Evolutionary conservation across 2,113 vertebrate species (phyloP), one percentile per base, ranked within the genome.

Genomic region (Microcebus griseorufus): DNA sequence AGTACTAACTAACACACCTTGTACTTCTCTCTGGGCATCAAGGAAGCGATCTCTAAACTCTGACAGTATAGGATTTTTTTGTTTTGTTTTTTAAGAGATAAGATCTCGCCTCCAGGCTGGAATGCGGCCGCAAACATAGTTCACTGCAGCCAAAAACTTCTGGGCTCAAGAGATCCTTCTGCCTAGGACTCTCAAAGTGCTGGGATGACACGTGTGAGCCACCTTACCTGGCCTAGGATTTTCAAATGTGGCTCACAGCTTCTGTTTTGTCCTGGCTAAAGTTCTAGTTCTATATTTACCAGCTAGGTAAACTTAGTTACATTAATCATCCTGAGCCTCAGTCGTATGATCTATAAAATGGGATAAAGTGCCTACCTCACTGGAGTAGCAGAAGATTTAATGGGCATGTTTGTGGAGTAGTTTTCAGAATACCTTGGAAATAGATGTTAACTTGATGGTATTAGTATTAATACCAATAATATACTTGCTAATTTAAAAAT

Each of bases 391-490:
- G 55, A 90, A 37, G 42, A 84, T 34, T 86, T 89, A 96, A 39
- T 93, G 62, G 81, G 53, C 85, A 75, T 37, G 17, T 81, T 29
- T 86, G 39, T 90, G 67, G 94, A 88, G 64, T 42, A 65, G 17
- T 92, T 85, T 94, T 92, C 94, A 82, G 65, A 79, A 39, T 27
- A 69, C 12, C 42, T 11, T 64, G 85, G 27, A 72, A 88, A 82
- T 0, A 90, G 34, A 72, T 73, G 32, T 94, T 90, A 87, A 70
- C 65, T 73, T 78, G 22, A 39, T 29, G 9, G 17, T 39, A 48
- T n/a, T n/a, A 45, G 16, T 75, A 82, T n/a, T 58, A 91, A 95
- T 37, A 83, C 51, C 29, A 90, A 53, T 29, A 87, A 92, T 20
- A 84, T 29, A 34, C 20, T 48, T 23, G 1, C 62, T 89, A 84